These are phyloP conservation scores for Eupeodes luniger DNA, from an alignment of 2,888 invertebrate species.

Conservation along the genomic window DNA sequence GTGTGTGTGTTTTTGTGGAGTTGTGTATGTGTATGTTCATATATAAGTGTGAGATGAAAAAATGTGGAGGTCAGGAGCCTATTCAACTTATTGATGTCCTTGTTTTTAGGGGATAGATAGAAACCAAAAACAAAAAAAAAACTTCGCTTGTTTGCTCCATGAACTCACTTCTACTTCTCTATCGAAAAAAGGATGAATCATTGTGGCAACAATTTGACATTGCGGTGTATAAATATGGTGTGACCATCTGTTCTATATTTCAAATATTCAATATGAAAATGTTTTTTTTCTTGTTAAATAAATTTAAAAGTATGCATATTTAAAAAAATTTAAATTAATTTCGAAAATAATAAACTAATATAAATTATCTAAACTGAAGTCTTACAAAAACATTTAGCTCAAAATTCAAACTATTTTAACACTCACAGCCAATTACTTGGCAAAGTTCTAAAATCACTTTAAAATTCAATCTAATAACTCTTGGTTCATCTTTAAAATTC, in stretches of 20 bases:
- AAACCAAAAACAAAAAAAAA: constrained; percentile 18
- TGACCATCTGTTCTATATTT: neutral
- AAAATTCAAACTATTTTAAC: too few species aligned
- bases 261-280: neutral
- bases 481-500: too few species aligned
- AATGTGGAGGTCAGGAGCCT: constrained; percentile 48
- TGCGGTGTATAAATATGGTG: constrained; percentile 10
- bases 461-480: too few species aligned
- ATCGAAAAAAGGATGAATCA: constrained; percentile 34
- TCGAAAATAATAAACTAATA: too few species aligned
- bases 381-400: too few species aligned
- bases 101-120: constrained; percentile 43
- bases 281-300: neutral
- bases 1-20: neutral
- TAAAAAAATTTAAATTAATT: too few species aligned
- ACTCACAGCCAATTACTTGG: too few species aligned
- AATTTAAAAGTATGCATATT: too few species aligned
- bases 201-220: constrained; percentile 17
- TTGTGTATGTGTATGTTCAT: neutral
- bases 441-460: too few species aligned
- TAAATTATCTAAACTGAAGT: too few species aligned
- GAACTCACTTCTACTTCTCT: neutral
- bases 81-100: constrained; percentile 58
- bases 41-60: constrained; percentile 17
- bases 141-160: constrained; percentile 28